phyloP scores from a whole-genome alignment of 2,797 vertebrate genomes.

The Anisognathus igniventris region DNA sequence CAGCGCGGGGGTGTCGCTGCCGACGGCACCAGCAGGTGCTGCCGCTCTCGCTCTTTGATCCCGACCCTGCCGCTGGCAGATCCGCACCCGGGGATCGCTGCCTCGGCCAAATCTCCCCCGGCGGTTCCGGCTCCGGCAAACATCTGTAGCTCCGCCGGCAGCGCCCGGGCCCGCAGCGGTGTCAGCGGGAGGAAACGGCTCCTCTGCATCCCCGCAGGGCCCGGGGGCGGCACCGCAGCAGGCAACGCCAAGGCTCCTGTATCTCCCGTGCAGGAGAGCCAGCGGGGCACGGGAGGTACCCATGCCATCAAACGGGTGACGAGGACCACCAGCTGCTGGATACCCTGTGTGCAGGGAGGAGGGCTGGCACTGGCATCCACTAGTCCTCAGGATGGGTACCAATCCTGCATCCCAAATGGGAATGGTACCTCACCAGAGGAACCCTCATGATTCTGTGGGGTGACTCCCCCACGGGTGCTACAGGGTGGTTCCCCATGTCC shows the following conservation, averaged over 20 bases:
- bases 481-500: neutral
- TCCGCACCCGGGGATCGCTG: neutral
- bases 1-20: neutral
- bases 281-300: rapidly evolving
- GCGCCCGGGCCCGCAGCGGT: neutral
- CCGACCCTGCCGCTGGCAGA: neutral
- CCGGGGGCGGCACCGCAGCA: neutral
- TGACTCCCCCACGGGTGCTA: neutral
- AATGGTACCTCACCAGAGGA: neutral
- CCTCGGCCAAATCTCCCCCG: neutral
- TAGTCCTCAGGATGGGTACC: neutral
- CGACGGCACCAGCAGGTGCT: neutral
- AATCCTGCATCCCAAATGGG: neutral
- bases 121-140: neutral
- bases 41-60: conserved; percentile 4
- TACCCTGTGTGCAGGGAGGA: rapidly evolving
- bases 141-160: neutral
- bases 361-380: neutral
- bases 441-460: neutral
- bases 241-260: neutral
- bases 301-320: rapidly evolving
- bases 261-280: neutral
- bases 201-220: neutral
- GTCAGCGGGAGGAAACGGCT: neutral
- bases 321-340: neutral